Evolutionary conservation across 2,113 vertebrate genomes (phyloP), one percentile per base, ranked within the genome.

Genomic region (Ariopsis seemanni): DNA sequence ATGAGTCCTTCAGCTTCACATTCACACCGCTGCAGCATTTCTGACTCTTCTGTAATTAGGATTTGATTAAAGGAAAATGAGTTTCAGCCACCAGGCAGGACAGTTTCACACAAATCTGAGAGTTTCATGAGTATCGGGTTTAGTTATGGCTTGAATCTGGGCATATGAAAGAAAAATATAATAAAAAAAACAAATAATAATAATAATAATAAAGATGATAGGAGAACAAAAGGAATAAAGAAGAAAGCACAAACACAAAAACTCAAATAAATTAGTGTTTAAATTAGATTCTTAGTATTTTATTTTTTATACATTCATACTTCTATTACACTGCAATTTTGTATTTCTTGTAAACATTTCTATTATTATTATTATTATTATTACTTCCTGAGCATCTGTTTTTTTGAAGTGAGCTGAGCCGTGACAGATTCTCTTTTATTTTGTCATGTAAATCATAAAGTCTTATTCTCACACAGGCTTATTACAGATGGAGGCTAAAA

Each of bases 361-460:
- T 69, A 30, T 30, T n/a, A 10, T 65, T 65, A 42, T 34, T 34
- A 34, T 34, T 42, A 30, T 69, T 69, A 30, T 69, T 69, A 30
- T 67, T 69, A 30, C 6, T 15, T 27, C 15, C 50, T 75, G 34
- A 15, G 18, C 18, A 50, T 30, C n/a, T 57, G 4, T 42, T 42
- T 42, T 42, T 42, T 87, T 85, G 81, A 78, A 27, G 9, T 20
- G 62, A 88, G 88, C 74, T 82, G 88, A 90, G 82, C 53, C 11
- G 6, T 91, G 89, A 87, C 83, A 87, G 72, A 90, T 87, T 67
- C 85, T n/a, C 84, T 84, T 82, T 90, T 75, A 89, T 86, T 91
- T 75, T 87, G 90, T 89, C 89, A 91, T 90, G 91, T 93, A 88
- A 89, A 81, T 88, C 84, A 72, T 34, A 82, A 86, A 82, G 63